Percentiles rank a stretch among this genome's conserved stretches.
These are phyloP conservation scores for Pocota personata DNA, from an alignment of 2,888 invertebrate species.

Conservation along the genomic window DNA sequence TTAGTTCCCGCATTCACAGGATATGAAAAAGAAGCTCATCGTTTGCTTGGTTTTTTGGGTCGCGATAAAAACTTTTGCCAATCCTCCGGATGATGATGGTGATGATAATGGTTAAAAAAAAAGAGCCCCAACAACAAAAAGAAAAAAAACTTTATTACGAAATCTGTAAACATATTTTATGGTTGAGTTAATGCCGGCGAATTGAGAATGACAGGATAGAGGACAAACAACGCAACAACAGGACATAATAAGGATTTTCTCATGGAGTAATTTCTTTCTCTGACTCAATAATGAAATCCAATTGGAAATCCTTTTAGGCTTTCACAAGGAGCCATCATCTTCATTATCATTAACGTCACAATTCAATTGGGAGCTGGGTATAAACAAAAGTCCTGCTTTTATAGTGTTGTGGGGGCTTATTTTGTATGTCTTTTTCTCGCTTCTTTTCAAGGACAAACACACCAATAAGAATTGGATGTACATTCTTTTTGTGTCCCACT, in stretches of 20 bases:
- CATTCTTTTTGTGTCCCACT: constrained; percentile 6
- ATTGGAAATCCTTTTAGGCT: constrained; percentile 71
- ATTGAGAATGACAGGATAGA: constrained; percentile 55
- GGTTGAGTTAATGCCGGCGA: constrained; percentile 55
- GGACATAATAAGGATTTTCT: constrained; percentile 50
- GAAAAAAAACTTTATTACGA: constrained; percentile 36
- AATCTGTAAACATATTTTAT: constrained; percentile 69
- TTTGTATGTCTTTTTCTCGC: neutral
- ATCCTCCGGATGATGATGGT: constrained; percentile 53
- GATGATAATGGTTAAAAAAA: constrained; percentile 50
- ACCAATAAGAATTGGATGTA: constrained; percentile 39
- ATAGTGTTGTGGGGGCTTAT: neutral
- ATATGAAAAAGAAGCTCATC: neutral
- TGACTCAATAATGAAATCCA: constrained; percentile 63
- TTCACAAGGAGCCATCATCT: constrained; percentile 59
- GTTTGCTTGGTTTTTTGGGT: constrained; percentile 36
- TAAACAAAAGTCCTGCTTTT: constrained; percentile 39
- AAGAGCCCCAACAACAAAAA: neutral
- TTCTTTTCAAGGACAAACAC: constrained; percentile 31
- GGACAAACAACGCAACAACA: constrained; percentile 16
- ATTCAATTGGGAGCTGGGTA: constrained; percentile 62
- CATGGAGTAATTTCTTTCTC: constrained; percentile 32
- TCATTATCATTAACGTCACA: constrained; percentile 73
- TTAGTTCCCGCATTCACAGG: neutral
- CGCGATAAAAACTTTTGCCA: constrained; percentile 54